Base-by-base conservation (phyloP, 1,140 invertebrate genomes). In the Chymomyza costata region DNA sequence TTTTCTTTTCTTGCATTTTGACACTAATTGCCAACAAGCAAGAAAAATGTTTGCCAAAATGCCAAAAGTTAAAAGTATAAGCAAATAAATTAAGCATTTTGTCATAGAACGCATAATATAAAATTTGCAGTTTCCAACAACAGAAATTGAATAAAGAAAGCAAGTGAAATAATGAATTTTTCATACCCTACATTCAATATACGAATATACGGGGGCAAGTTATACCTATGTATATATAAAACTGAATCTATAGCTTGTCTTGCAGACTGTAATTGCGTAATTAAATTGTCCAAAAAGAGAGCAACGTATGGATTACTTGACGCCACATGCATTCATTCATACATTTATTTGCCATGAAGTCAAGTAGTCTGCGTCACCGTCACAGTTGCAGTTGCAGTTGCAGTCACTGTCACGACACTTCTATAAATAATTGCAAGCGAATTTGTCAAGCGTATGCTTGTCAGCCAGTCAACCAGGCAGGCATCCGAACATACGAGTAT, bases 391-490 rank as follows among this genome's bases (percentile, higher is more conserved):
- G 39, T 43, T 35, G 50, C 50, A 41, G 21, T 37, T n/a, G 21
- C 21, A 5, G 21, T 3, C 21, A 8, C 31, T 47, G 50, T 49
- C 34, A 34, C 65, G 68, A 40, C 71, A 71, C 71, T 71, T 67
- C 71, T 80, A 78, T 80, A 80, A 78, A 78, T 78, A 78, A 78
- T 78, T 78, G 73, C 71, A 80, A 57, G 71, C 73, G 52, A 78
- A 80, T 78, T 78, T 78, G 73, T 78, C 71, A 78, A 71, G 67
- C 71, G 63, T 71, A 57, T 8, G 11, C 21, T 7, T 21, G 6
- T n/a, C 14, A 30, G 25, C 14, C 0, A 14, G 13, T n/a, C 11
- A 37, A 15, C 7, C 16, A 5, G 1, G 18, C 1, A 0, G 2
- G 19, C 16, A n/a, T n/a, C n/a, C n/a, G 11, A 7, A 3, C 2